A percentile compares a stretch with the other conserved stretches of the same genome.
These are phyloP conservation scores for Ovibos moschatus DNA, from an alignment of 2,113 vertebrate genomes.

Conservation along the genomic window DNA sequence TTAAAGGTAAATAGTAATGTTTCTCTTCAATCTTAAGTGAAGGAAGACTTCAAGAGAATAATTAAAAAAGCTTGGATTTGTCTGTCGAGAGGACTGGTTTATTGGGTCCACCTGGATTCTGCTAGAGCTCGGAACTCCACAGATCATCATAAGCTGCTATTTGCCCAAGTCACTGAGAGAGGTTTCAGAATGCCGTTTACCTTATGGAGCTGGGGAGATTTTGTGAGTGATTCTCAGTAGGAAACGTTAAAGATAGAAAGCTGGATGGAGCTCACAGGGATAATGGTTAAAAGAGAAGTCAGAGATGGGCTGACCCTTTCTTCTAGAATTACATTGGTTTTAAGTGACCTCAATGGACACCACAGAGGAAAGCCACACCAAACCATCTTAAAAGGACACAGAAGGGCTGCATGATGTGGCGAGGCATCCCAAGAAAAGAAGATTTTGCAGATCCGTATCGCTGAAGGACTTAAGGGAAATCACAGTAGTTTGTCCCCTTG, in stretches of 20 bases:
- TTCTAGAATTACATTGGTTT: not conserved
- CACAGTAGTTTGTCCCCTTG: not conserved
- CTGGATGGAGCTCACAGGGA: not conserved
- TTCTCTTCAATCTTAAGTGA: not conserved
- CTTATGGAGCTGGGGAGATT: not conserved
- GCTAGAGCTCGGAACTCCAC: not conserved
- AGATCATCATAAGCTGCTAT: not conserved
- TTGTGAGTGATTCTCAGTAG: not conserved
- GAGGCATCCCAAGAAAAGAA: not conserved
- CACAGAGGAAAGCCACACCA: not conserved
- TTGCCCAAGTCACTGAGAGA: not conserved
- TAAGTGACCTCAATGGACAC: not conserved
- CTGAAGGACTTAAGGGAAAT: not conserved
- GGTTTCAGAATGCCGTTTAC: not conserved
- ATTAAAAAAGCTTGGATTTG: not conserved
- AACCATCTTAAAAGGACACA: not conserved
- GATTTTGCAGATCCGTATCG: not conserved
- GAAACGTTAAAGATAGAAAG: not conserved
- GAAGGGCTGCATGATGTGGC: fast-evolving
- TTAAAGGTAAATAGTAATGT: not conserved
- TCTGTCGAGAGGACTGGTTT: not conserved
- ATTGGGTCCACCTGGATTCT: not conserved
- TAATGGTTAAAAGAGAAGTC: not conserved
- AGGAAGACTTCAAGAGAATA: not conserved
- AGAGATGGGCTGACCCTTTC: not conserved